These are phyloP conservation scores for Palloptera scutellata DNA, from an alignment of 2,888 invertebrate genomes.

Conservation along the genomic window DNA sequence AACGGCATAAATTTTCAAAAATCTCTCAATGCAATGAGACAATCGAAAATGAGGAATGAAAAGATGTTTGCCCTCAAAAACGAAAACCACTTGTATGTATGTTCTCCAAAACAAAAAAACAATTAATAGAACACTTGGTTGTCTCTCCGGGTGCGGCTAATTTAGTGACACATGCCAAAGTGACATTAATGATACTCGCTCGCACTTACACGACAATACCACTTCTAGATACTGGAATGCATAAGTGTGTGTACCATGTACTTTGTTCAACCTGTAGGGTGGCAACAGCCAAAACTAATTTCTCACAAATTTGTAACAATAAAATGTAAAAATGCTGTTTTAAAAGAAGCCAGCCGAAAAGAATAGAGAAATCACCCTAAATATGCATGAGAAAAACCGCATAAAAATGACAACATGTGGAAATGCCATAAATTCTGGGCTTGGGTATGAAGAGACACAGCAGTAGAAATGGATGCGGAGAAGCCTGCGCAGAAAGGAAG, in stretches of 20 bases:
- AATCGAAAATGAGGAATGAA: constrained; percentile 12
- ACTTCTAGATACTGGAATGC: constrained; percentile 26
- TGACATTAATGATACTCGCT: constrained; percentile 43
- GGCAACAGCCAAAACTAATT: constrained; percentile 33
- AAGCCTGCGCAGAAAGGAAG: no score
- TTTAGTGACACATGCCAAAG: constrained; percentile 46
- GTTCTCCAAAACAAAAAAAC: constrained; percentile 21
- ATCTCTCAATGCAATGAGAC: constrained; percentile 17
- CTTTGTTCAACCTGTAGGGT: constrained; percentile 19
- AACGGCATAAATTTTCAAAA: constrained; percentile 47
- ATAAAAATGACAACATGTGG: constrained; percentile 59
- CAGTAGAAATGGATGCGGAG: no score
- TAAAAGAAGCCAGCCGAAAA: constrained; percentile 9
- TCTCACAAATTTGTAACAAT: constrained; percentile 42
- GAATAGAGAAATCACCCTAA: neutral
- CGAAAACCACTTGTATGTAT: constrained; percentile 32
- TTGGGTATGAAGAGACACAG: neutral
- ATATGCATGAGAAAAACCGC: constrained; percentile 43
- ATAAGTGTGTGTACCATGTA: neutral
- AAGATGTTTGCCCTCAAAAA: constrained; percentile 8
- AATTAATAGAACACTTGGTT: constrained; percentile 29
- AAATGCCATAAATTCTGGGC: constrained; percentile 53
- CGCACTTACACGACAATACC: constrained; percentile 3
- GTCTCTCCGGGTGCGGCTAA: constrained; percentile 32
- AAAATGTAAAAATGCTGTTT: constrained; percentile 16